A percentile compares a stretch with the other conserved stretches of the same genome.
phyloP scores from a whole-genome alignment of 1,140 invertebrate genomes.

The Drosophila albomicans region DNA sequence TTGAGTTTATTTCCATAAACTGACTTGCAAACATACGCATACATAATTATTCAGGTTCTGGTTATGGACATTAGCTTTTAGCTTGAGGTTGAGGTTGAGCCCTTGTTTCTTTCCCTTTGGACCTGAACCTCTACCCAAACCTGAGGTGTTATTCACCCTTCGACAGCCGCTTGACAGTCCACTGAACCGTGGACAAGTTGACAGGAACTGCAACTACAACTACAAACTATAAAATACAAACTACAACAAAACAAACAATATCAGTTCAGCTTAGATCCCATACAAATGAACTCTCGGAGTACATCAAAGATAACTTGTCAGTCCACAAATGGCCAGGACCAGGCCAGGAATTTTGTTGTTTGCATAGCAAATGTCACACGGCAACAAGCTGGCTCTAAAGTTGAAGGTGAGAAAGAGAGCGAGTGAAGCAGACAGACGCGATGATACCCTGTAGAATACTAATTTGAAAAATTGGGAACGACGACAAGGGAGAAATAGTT shows the following conservation, averaged over 20 bases:
- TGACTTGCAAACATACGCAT: background rate
- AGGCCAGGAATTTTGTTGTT: conserved; percentile 34
- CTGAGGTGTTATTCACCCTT: conserved; percentile 43
- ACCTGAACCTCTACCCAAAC: background rate
- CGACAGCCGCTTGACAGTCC: conserved; percentile 38
- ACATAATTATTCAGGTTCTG: conserved; percentile 12
- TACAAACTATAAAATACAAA: conserved; percentile 16
- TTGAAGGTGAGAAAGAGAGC: background rate
- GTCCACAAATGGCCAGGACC: conserved; percentile 50
- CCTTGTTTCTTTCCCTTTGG: background rate
- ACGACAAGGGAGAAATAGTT: too few relatives aligned
- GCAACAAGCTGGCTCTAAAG: conserved; percentile 8
- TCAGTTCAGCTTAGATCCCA: conserved; percentile 55
- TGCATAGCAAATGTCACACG: conserved; percentile 45
- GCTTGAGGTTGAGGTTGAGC: conserved; percentile 1
- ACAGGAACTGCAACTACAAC: conserved; percentile 29
- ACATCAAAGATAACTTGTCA: conserved; percentile 65
- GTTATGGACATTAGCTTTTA: conserved; percentile 18
- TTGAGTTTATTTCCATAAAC: conserved; percentile 9
- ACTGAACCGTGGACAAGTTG: conserved; percentile 61
- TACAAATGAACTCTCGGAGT: conserved; percentile 48
- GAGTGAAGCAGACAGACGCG: background rate
- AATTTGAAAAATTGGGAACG: background rate
- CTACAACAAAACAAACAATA: conserved; percentile 56
- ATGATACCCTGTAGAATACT: conserved; percentile 25